Base-by-base conservation (phyloP, 2,888 invertebrate genomes). In the Idaea biselata region DNA sequence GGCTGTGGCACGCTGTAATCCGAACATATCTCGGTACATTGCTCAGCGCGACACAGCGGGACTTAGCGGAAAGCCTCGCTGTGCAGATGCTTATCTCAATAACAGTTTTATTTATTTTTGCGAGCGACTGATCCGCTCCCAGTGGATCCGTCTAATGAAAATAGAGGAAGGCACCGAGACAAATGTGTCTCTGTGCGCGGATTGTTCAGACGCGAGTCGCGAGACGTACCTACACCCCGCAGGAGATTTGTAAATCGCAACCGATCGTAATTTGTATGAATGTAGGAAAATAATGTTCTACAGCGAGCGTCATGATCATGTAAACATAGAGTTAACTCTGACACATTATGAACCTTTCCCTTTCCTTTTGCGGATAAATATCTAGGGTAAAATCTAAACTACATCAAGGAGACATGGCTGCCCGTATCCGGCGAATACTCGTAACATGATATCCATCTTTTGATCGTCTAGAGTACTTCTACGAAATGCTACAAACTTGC, bases 21-120 rank as follows among this genome's bases (percentile, higher is more conserved):
- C 91, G 78, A 77, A 89, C 91, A 91, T 87, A 91, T 91, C 91
- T 90, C 83, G 84, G 88, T 86, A 90, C 90, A 89, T 88, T 88
- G 88, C 89, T 90, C 89, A 88, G 81, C 84, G 89, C 89, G 89
- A 89, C 90, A 88, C 89, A 85, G 84, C 84, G 88, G 89, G 91
- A 89, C 90, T 91, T 91, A 91, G 89, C 83, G 87, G 77, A 90
- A 90, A 90, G 89, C 90, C 90, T 84, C 83, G 81, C 83, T 79
- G 84, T 82, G 88, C 91, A 91, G 91, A 91, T 91, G 91, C 88
- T 91, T 91, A 91, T 91, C 92, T 88, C 91, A 91, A 91, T 91
- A 92, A 91, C 91, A 91, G 89, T 91, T 91, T 92, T 92, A 91
- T 91, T 91, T 92, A 91, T 92, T 91, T 91, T 91, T 91, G 88